These are phyloP conservation scores for Medauroidea extradentata DNA, from an alignment of 1,140 invertebrate genomes.

Conservation along the genomic window DNA sequence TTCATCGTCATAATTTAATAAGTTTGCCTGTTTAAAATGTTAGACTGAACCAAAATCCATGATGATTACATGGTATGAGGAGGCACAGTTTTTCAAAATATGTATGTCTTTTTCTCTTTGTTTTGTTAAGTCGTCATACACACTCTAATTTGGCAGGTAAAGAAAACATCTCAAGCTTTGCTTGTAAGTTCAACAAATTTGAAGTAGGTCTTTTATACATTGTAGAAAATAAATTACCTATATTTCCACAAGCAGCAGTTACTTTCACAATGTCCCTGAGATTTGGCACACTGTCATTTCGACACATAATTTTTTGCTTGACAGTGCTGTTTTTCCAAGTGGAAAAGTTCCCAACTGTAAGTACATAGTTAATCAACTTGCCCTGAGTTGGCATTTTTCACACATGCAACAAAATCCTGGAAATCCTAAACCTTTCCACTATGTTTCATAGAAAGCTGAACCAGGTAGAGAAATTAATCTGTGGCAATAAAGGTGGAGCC, in stretches of 20 bases:
- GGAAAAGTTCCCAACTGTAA: conserved; percentile 4
- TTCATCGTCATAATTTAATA: no score
- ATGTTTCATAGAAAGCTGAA: conserved; percentile 8
- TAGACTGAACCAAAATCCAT: no score
- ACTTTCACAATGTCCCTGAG: conserved; percentile 1
- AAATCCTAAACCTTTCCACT: conserved; percentile 1
- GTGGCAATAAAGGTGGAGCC: conserved; percentile 8
- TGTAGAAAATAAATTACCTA: neutral
- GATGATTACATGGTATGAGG: neutral
- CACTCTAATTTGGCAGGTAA: neutral
- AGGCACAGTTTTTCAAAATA: neutral
- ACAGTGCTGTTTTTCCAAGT: neutral
- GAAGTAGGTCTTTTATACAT: neutral
- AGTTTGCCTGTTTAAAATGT: no score
- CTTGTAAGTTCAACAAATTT: neutral
- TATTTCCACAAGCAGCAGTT: neutral
- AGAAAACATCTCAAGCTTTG: neutral
- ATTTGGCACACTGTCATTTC: neutral
- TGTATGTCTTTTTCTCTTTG: neutral
- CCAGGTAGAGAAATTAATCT: conserved; percentile 4
- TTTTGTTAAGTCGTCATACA: neutral
- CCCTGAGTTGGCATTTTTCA: neutral
- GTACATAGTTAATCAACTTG: conserved; percentile 3
- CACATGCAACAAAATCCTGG: conserved; percentile 4
- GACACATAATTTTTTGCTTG: neutral